Evolutionary conservation across 2,113 vertebrate species (phyloP), one percentile per base, ranked within the genome.

Genomic region (Gila orcuttii): DNA sequence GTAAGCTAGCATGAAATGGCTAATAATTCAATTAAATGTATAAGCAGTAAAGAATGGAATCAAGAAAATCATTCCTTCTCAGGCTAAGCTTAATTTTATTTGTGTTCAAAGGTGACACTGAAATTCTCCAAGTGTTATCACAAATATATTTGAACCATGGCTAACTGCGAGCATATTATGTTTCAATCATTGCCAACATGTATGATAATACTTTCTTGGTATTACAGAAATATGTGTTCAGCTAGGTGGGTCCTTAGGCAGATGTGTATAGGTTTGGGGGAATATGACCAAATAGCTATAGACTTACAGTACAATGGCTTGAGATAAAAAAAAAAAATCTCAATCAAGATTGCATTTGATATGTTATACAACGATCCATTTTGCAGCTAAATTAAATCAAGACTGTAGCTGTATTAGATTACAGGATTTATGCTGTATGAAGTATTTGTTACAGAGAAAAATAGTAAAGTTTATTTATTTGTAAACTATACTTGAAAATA

Each of bases 221-320:
- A 89, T 91, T 92, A 88, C 90, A 93, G 88, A 91, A 86, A 86
- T 89, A 91, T 90, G 91, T 92, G 91, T 92, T 94, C 86, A 81
- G 55, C 74, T 85, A 85, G 69, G 75, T 62, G 68, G 66, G 82
- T 82, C 77, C 42, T 85, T 21, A 28, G 85, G 86, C 91, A 92
- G 85, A 86, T 60, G 39, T 42, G 47, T 71, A 28, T 42, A 42
- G 52, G 68, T 69, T 45, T 55, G 50, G 47, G 64, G 50, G 21
- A 71, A 50, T 68, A 11, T 13, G 4, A 69, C 79, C 89, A 28
- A 77, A 84, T 82, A 28, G 23, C 36, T 73, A 73, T 75, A n/a
- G 2, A 75, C 25, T 75, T 86, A n/a, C 19, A 55, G 88, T 86
- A 69, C 84, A 87, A 88, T 89, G 3, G 64, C 31, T 10, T 90